These are phyloP conservation scores for Rhizomys pruinosus DNA, from an alignment of 2,113 vertebrate genomes.

Conservation along the genomic window DNA sequence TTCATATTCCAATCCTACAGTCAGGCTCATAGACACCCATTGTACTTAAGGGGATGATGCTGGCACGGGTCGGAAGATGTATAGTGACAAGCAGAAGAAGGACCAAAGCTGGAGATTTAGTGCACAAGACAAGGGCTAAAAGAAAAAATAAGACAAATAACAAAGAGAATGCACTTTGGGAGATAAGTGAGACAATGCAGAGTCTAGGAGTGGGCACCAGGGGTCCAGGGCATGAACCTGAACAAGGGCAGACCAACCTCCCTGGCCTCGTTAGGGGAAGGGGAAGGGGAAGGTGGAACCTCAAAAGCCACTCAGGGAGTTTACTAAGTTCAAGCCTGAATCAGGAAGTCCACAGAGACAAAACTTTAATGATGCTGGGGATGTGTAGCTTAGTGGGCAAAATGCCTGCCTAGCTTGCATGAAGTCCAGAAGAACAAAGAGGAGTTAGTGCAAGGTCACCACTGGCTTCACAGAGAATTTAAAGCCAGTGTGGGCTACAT, in stretches of 20 bases:
- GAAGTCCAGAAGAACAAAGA: no score
- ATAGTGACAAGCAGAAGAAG: neutral
- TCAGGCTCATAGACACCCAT: no score
- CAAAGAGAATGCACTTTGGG: neutral
- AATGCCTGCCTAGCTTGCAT: neutral
- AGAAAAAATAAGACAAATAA: neutral
- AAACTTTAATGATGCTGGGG: neutral
- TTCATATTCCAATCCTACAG: neutral
- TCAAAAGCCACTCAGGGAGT: neutral
- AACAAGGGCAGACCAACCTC: neutral
- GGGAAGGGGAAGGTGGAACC: neutral
- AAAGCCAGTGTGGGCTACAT: neutral
- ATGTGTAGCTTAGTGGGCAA: neutral
- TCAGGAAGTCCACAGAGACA: neutral
- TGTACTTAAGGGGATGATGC: neutral
- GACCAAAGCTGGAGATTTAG: neutral
- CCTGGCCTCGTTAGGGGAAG: neutral
- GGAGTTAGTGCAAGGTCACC: neutral
- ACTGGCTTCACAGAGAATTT: neutral
- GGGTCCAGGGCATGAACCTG: neutral
- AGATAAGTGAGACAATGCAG: constrained; percentile 24
- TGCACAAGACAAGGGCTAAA: neutral
- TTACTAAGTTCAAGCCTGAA: neutral
- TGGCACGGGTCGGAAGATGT: neutral
- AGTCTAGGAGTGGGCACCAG: neutral